Evolutionary conservation across 2,888 invertebrate genomes (phyloP), one percentile per base, ranked within the genome.

Genomic region (Lycia hirtaria): DNA sequence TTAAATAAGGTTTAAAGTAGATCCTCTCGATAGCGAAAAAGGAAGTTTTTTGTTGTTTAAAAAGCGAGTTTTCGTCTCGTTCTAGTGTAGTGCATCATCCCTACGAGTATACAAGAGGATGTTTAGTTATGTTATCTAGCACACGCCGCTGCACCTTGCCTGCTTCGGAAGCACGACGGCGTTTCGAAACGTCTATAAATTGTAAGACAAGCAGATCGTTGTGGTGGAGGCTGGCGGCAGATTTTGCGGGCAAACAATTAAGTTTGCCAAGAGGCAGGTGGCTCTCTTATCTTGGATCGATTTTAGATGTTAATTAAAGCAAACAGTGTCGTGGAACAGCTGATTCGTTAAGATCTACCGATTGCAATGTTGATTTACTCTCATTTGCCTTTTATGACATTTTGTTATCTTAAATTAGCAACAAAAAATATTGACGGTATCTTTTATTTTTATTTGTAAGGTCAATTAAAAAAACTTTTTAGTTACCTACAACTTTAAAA

Each of bases 41-140:
- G 69, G 76, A 72, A 71, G 74, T 83, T 87, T 87, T 67, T 89
- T 88, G 83, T 79, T 55, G 73, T 68, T 81, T 83, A 88, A 89
- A 85, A 87, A 85, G 68, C 73, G 69, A 75, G 63, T 75, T 71
- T 71, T 75, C 71, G 71, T 87, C 82, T 79, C 81, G 71, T 75
- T 88, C 78, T 68, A 67, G 76, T 75, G 72, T 73, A 82, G 79
- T 77, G 81, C 79, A 80, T 76, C 76, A 77, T 85, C 85, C 80
- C 76, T 82, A n/a, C n/a, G n/a, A n/a, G n/a, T n/a, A 78, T 85
- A 81, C 72, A 69, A 74, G 83, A 85, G 88, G 90, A 89, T 88
- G 91, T 91, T 90, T 87, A 83, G 81, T 80, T 78, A 76, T 81
- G 84, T 88, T 90, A 90, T 91, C 90, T 84, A 77, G 88, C 88